Conservation (phyloP, 1,140 invertebrate species). For the Drosophila funebris region DNA sequence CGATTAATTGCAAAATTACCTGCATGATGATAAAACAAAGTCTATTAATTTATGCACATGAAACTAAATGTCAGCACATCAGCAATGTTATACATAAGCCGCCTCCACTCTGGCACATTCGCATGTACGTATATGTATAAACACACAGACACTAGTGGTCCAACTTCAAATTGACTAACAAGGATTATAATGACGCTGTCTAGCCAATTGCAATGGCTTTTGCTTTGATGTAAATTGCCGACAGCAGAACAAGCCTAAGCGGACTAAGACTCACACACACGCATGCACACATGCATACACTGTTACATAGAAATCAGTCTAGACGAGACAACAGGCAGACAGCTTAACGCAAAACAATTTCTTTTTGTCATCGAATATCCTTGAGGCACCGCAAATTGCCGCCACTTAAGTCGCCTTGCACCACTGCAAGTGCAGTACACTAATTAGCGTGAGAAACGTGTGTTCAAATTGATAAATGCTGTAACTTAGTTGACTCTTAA, state of each 20-base stretch:
- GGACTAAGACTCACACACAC: constrained; percentile 71
- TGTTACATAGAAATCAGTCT: constrained; percentile 65
- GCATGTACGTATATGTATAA: background rate
- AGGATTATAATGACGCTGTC: constrained; percentile 79
- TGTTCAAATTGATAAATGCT: constrained; percentile 32
- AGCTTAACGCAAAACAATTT: constrained; percentile 80
- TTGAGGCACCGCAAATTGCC: constrained; percentile 77
- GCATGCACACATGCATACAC: constrained; percentile 3
- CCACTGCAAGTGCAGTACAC: constrained; percentile 38
- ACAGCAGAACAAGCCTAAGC: constrained; percentile 78
- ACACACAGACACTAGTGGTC: constrained; percentile 15
- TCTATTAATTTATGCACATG: constrained; percentile 45
- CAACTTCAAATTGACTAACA: constrained; percentile 53
- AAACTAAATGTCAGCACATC: constrained; percentile 19
- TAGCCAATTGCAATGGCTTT: constrained; percentile 80
- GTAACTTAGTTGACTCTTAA: background rate
- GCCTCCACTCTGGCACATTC: background rate
- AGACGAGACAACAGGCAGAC: constrained; percentile 65
- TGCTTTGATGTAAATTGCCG: constrained; percentile 79
- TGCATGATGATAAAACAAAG: background rate
- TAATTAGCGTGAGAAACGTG: constrained; percentile 76
- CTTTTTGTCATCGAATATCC: constrained; percentile 81
- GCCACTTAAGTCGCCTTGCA: constrained; percentile 63
- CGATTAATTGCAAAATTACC: background rate
- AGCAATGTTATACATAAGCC: constrained; percentile 5